These are phyloP conservation scores for Cynopterus sphinx DNA, from an alignment of 2,797 vertebrate genomes.

Conservation along the genomic window DNA sequence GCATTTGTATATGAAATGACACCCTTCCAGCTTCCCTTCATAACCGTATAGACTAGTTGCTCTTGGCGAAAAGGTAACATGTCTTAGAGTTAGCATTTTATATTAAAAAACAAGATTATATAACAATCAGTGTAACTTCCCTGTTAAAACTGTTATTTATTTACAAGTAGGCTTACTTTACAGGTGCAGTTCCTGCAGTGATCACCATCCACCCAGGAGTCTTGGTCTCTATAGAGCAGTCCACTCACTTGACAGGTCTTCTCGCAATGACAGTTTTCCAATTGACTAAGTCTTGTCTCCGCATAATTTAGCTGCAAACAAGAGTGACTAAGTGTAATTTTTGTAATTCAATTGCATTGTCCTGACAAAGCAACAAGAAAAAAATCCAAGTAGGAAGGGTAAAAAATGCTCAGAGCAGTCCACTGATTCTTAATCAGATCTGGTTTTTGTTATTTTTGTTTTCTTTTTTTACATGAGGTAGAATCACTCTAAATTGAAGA, in stretches of 20 bases:
- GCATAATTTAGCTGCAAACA: constrained; percentile 94
- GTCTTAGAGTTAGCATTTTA: background rate
- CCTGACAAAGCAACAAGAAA: constrained; percentile 62
- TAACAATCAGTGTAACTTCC: background rate
- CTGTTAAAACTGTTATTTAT: background rate
- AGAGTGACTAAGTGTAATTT: constrained; percentile 78
- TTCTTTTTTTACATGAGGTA: background rate
- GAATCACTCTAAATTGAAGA: constrained; percentile 69
- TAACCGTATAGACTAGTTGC: background rate
- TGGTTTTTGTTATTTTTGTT: background rate
- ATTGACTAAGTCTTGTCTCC: constrained; percentile 93
- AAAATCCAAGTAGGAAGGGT: background rate
- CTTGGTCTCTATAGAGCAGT: constrained; percentile 92
- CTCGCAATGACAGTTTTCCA: constrained; percentile 97
- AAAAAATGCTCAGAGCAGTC: background rate
- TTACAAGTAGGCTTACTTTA: constrained; percentile 87
- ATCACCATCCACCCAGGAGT: constrained; percentile 95
- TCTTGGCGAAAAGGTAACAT: background rate
- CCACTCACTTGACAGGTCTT: constrained; percentile 94
- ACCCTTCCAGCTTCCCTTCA: background rate
- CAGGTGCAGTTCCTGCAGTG: constrained; percentile 96
- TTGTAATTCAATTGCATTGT: constrained; percentile 47
- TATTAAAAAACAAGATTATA: constrained; percentile 34
- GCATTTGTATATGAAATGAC: background rate
- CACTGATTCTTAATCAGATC: constrained; percentile 29